Evolutionary conservation across 1,140 invertebrate species (phyloP).

Genomic region (Drosophila truncata): DNA sequence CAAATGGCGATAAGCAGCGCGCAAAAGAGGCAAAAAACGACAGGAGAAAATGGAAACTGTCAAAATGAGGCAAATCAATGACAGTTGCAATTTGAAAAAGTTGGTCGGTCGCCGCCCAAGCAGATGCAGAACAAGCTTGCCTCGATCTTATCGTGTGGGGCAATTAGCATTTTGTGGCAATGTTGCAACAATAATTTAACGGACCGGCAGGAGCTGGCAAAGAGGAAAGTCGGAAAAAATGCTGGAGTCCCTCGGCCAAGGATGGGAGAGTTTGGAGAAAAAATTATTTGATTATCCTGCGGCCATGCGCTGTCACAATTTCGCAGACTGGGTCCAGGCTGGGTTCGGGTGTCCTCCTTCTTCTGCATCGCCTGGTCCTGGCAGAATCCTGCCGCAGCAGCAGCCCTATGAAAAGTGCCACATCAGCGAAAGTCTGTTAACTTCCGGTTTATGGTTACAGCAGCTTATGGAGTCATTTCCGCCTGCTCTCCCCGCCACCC

Average conservation of each 20-base stretch:
- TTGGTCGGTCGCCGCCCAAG: slow-evolving; percentile 33
- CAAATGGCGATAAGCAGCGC: slow-evolving; percentile 60
- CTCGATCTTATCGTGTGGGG: slow-evolving; percentile 73
- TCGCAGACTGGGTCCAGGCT: slow-evolving; percentile 56
- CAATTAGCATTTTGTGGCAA: slow-evolving; percentile 83
- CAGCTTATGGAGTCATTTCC: slow-evolving; percentile 83
- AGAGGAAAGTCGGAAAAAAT: slow-evolving; percentile 41
- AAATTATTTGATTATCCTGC: slow-evolving; percentile 84
- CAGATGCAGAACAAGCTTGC: slow-evolving; percentile 17
- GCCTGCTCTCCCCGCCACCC: slow-evolving; percentile 37
- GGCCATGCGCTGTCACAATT: slow-evolving; percentile 83
- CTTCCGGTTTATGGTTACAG: slow-evolving; percentile 84
- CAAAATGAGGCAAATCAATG: slow-evolving; percentile 71
- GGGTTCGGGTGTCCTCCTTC: slow-evolving; percentile 14
- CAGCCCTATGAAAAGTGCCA: slow-evolving; percentile 70
- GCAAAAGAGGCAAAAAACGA: slow-evolving; percentile 4
- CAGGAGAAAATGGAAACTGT: slow-evolving; percentile 61
- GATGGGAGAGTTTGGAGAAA: slow-evolving; percentile 38
- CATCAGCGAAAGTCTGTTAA: slow-evolving; percentile 84
- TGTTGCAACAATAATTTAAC: slow-evolving; percentile 80
- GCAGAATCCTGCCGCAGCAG: slow-evolving; percentile 19
- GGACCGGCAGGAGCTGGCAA: slow-evolving; percentile 45
- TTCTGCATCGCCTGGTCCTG: slow-evolving; percentile 5
- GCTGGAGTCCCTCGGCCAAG: slow-evolving; percentile 7
- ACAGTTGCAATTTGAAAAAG: slow-evolving; percentile 75